A percentile compares a stretch with the other conserved stretches of the same genome.
Conservation (phyloP, 2,888 invertebrate genomes). For the Philhelius pedissequus region DNA sequence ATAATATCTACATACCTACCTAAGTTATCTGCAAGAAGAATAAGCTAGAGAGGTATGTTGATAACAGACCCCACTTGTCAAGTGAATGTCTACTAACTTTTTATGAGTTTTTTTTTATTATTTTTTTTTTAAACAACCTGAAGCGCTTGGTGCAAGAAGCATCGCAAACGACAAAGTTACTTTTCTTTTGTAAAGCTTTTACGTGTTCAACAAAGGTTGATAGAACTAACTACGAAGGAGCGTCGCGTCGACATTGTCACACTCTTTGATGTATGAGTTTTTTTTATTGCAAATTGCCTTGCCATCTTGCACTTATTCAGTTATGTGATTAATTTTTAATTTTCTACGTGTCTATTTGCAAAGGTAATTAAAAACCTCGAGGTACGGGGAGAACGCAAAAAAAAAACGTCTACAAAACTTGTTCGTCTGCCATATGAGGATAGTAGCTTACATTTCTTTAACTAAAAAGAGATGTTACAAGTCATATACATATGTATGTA, state of each 20-base stretch:
- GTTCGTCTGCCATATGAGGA: not conserved
- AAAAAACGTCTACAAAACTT: not conserved
- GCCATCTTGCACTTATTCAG: constrained; percentile 33
- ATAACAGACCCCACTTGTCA: constrained; percentile 5
- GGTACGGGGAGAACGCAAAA: not conserved
- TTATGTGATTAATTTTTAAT: constrained; percentile 53
- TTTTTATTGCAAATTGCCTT: constrained; percentile 28
- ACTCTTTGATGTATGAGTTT: not conserved
- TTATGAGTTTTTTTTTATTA: not conserved
- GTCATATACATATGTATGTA: not conserved
- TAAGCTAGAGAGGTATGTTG: not conserved
- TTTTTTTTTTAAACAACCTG: not conserved
- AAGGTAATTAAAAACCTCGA: constrained; percentile 29
- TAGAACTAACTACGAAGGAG: not conserved
- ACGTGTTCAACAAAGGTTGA: constrained; percentile 46
- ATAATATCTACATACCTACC: too few relatives aligned
- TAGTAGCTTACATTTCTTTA: not conserved
- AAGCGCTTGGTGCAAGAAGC: constrained; percentile 24
- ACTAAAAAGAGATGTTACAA: not conserved
- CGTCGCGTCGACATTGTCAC: not conserved
- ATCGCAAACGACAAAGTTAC: constrained; percentile 10
- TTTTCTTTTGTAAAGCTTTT: constrained; percentile 27
- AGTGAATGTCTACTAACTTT: constrained; percentile 32
- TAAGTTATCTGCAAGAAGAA: too few relatives aligned
- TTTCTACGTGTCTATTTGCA: constrained; percentile 28